A percentile compares a stretch with the other conserved stretches of the same genome.
Evolutionary conservation across 1,140 invertebrate species (phyloP).

Genomic region (Drosophila repleta): DNA sequence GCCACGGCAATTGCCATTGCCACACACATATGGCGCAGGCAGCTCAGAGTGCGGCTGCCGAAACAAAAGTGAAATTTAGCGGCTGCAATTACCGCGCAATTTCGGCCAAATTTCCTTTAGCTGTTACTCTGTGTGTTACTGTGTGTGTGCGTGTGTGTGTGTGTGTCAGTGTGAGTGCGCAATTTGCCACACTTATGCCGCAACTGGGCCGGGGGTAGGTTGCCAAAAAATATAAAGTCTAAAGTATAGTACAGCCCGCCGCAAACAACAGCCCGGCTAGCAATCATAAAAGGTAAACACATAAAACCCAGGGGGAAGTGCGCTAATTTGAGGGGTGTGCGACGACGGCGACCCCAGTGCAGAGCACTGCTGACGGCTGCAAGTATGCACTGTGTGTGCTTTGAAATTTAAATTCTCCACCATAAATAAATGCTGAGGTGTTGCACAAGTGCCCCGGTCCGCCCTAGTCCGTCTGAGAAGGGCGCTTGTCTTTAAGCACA

Average conservation of each 20-base stretch:
- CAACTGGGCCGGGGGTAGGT: constrained; percentile 9
- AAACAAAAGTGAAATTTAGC: constrained; percentile 81
- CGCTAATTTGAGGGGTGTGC: constrained; percentile 53
- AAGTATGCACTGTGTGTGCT: constrained; percentile 46
- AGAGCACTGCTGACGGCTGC: constrained; percentile 30
- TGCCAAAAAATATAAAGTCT: constrained; percentile 53
- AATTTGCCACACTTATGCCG: constrained; percentile 74
- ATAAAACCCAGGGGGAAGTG: constrained; percentile 48
- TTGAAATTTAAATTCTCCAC: constrained; percentile 68
- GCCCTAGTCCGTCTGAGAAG: no score
- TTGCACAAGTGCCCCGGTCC: constrained; percentile 54
- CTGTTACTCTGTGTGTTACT: constrained; percentile 15
- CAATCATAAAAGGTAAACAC: constrained; percentile 66
- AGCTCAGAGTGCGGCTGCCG: constrained; percentile 2
- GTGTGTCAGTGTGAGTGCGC: constrained; percentile 32
- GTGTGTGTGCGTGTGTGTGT: constrained; percentile 14
- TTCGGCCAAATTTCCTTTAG: constrained; percentile 75
- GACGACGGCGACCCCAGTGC: background rate
- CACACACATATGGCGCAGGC: constrained; percentile 51
- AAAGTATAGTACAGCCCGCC: constrained; percentile 38
- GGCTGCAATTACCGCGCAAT: constrained; percentile 80
- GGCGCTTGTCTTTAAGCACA: constrained; percentile 38
- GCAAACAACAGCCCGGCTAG: constrained; percentile 43
- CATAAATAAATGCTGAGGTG: constrained; percentile 72
- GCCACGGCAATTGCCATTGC: constrained; percentile 24